Evolutionary conservation across 2,888 invertebrate genomes (phyloP), one percentile per base, ranked within the genome.

Genomic region (Timandra comae): DNA sequence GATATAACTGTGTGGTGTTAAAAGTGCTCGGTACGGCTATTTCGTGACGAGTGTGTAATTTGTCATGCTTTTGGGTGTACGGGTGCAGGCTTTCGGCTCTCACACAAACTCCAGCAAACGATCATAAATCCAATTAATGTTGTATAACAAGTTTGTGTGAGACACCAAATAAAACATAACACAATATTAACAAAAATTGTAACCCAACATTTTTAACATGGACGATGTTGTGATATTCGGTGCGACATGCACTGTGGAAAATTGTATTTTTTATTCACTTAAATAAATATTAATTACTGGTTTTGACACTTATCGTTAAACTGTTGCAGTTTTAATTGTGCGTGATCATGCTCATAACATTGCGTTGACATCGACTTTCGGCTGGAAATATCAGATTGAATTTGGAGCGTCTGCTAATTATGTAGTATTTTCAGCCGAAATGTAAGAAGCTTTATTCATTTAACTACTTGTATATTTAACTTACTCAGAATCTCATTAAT

Each of bases 61-160:
- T 72, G 75, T 74, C 82, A 82, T 82, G 82, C 82, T 75, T 58
- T 63, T 70, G 73, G 80, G 75, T 78, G 80, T 75, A 81, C 82
- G 76, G 73, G 82, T 84, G 84, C 82, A 80, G 82, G 77, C 75
- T 53, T 52, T 49, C 46, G 42, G 49, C 54, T 68, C 69, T 63
- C 71, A 66, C 74, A 74, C 71, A 71, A 76, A 76, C 69, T 43
- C 49, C 51, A 35, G 20, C 33, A 37, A 13, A 21, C 27, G 35
- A 35, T 37, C 39, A 38, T 22, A 35, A 38, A 40, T 39, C 12
- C 35, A 38, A 43, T 42, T 33, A 33, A 27, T 23, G 7, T 32
- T 32, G 30, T 36, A 27, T 27, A 28, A 25, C 44, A 52, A 49
- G 63, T 74, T 78, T 69, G 66, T 66, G 69, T 58, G 64, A 71